Percentiles rank a stretch among this genome's conserved stretches.
phyloP scores from a whole-genome alignment of 2,113 vertebrate species.

The Platichthys stellatus region DNA sequence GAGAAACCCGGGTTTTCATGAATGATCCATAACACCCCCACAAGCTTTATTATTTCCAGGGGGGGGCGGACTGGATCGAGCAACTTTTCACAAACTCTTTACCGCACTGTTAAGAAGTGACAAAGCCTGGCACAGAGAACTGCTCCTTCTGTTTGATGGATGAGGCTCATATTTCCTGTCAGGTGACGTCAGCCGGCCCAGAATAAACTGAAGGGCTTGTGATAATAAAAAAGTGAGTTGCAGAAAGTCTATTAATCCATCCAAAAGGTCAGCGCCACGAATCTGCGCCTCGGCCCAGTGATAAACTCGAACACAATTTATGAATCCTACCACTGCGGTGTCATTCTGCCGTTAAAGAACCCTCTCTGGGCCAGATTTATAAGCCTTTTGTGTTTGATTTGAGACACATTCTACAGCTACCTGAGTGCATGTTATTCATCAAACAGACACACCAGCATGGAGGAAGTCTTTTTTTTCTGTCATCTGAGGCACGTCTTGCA shows the following conservation, averaged over 20 bases:
- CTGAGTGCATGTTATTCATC: conserved; percentile 12
- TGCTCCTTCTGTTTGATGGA: not conserved
- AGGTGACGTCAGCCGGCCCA: not conserved
- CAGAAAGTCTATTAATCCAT: not conserved
- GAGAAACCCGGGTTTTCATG: conserved; percentile 33
- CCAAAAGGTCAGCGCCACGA: not conserved
- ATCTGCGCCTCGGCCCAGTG: not conserved
- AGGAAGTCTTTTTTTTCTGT: conserved; percentile 14
- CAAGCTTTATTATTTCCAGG: conserved; percentile 17
- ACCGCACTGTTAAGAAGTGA: not conserved
- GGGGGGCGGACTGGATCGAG: conserved; percentile 3
- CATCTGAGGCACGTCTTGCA: not conserved
- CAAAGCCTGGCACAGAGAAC: not conserved
- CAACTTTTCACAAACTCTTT: conserved; percentile 22
- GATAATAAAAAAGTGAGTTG: conserved; percentile 5
- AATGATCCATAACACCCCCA: conserved; percentile 38
- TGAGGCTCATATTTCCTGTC: not conserved
- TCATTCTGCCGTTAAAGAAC: conserved; percentile 8
- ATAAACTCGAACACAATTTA: not conserved
- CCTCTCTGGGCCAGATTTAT: not conserved
- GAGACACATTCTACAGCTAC: not conserved
- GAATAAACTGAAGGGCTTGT: conserved; percentile 4
- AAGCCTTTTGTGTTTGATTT: not conserved
- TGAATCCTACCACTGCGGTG: conserved; percentile 12
- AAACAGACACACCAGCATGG: not conserved